Evolutionary conservation across 2,888 invertebrate genomes (phyloP), one percentile per base, ranked within the genome.

Genomic region (Atrina japonica): DNA sequence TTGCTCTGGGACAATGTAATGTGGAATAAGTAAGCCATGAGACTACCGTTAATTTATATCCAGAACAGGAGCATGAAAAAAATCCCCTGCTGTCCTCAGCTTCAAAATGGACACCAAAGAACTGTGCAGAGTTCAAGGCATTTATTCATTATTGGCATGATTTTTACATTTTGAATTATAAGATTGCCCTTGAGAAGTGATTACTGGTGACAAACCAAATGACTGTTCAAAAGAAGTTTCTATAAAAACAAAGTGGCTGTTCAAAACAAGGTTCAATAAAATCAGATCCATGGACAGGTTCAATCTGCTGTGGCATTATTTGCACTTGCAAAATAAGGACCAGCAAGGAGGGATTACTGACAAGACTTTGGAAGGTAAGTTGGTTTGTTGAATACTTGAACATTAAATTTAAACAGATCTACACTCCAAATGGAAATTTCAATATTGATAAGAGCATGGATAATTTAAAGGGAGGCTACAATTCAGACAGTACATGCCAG

Each of bases 201-300:
- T 35, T 71, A 76, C 49, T 76, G 76, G 70, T n/a, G 65, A 35
- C 16, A 25, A 29, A 52, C n/a, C n/a, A n/a, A n/a, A n/a, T n/a
- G n/a, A n/a, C n/a, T n/a, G n/a, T n/a, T n/a, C n/a, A n/a, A n/a
- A n/a, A n/a, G n/a, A n/a, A n/a, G n/a, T n/a, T n/a, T n/a, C n/a
- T n/a, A n/a, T n/a, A n/a, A n/a, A n/a, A n/a, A n/a, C n/a, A 14
- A 61, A 59, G 49, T 40, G 43, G 23, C 59, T 76, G 61, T 73
- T 73, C 21, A 18, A 21, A 11, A 73, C 73, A 16, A 18, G 23
- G 7, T 76, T 76, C 56, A 53, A 53, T n/a, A 56, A 6, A n/a
- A 43, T 72, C 14, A 76, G 70, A 64, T 27, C 52, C 6, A 30
- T 70, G 23, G 67, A 64, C 41, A 27, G 61, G 0, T n/a, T n/a